Base-by-base conservation (phyloP, 2,888 invertebrate species). In the Andrena trimmerana region DNA sequence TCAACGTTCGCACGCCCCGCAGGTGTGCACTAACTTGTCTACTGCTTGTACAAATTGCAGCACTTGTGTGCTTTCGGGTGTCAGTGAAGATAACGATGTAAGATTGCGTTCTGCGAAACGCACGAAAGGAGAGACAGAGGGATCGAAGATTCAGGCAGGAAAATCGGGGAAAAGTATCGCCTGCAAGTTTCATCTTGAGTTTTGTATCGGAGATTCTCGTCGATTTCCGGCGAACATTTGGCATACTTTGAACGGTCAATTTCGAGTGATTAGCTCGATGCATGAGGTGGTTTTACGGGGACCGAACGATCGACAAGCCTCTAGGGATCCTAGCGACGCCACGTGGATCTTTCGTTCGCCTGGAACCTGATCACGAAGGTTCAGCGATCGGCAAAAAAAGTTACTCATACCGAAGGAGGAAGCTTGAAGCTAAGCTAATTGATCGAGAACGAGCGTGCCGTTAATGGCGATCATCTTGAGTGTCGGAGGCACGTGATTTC, bases 361-460 rank as follows among this genome's bases (percentile, higher is more conserved):
- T 60, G 48, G 71, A 59, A 62, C 29, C 54, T 29, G 33, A 69
- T 57, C 66, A 50, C 60, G 81, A 52, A 6, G 69, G 67, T 24
- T 60, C 71, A 24, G 60, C 24, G 24, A 33, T 20, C 20, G 48
- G 59, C 57, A 86, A 84, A 42, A 42, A 86, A 85, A 88, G 67
- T 50, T 62, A 59, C 10, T 42, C 69, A 29, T 70, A 70, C 81
- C 86, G 48, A 87, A 80, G 68, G 68, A 80, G 82, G 84, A 88
- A 86, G 82, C 79, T 88, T 72, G 86, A 57, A 73, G 70, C 73
- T 69, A 70, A 54, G 82, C 82, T 88, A 88, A 87, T 88, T 88
- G 88, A 88, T 81, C 86, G 42, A 71, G 84, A 86, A 73, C 59
- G 84, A 77, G 65, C 75, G 69, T 76, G 76, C 80, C 73, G 79